Evolutionary conservation across 2,113 vertebrate genomes (phyloP), one percentile per base, ranked within the genome.

Genomic region (Maccullochella peelii): DNA sequence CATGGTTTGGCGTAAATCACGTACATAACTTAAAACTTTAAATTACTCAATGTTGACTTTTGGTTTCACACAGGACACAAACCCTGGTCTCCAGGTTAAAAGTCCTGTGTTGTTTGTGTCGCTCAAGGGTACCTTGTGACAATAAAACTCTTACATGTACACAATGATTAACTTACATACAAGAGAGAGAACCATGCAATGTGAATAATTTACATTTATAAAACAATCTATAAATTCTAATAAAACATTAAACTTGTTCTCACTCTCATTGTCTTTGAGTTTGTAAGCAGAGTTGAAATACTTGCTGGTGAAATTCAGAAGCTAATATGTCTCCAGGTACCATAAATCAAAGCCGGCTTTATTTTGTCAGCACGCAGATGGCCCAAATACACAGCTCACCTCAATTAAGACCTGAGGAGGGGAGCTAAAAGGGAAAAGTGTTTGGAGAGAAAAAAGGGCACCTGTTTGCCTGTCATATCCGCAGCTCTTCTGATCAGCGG

Each of bases 321-420:
- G 59, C 76, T 94, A 94, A 95, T 93, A 80, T 68, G 72, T 87
- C 90, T 84, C 89, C 89, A 94, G 92, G 92, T 83, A 42, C 84
- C 94, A 95, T 95, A 95, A 95, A 96, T 96, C 95, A 96, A 92
- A 93, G 90, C 80, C 66, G 80, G 88, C 88, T 94, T 94, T 89
- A 91, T 88, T 92, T 92, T 95, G 94, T 94, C 94, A 94, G 93
- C 87, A 89, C 75, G 59, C 95, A 95, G 94, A 95, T 95, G 95
- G 94, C 77, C 88, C 88, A 78, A 88, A 89, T 78, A 79, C 87
- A 90, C 84, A 86, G 55, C 82, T 91, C 90, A 92, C 90, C 91
- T 91, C 92, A 91, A 92, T 91, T 91, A 93, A 93, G 86, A 92
- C 87, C 85, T 68, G 83, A 83, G 85, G 82, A 89, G 79, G 80